Percentiles rank a stretch among this genome's conserved stretches.
These are phyloP conservation scores for Nephila pilipes DNA, from an alignment of 1,140 invertebrate genomes.

Conservation along the genomic window DNA sequence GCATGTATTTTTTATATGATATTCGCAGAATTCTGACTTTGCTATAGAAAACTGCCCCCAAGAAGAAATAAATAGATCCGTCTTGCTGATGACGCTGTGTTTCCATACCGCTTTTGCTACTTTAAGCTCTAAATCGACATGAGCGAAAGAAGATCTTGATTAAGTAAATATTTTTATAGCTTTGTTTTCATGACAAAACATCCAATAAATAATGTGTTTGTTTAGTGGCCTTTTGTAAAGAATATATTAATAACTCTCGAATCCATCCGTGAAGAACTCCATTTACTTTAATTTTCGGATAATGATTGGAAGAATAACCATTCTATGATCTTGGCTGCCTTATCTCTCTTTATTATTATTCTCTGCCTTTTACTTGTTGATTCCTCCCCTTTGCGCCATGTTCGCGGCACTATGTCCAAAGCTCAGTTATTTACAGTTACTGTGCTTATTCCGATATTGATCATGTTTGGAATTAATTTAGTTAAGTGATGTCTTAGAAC, in stretches of 20 bases:
- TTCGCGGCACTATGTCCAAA: background rate
- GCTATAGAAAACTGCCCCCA: too few relatives aligned
- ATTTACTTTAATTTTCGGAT: background rate
- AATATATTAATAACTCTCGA: too few relatives aligned
- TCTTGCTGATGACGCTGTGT: too few relatives aligned
- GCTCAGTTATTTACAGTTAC: background rate
- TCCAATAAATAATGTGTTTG: background rate
- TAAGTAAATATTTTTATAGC: too few relatives aligned
- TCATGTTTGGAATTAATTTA: slow-evolving; percentile 11
- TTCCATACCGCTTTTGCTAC: too few relatives aligned
- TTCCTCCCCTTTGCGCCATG: background rate
- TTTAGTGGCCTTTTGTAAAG: too few relatives aligned
- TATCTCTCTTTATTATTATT: background rate
- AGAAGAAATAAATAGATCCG: too few relatives aligned
- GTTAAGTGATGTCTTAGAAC: background rate
- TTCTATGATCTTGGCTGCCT: background rate
- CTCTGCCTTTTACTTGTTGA: background rate
- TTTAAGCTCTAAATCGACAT: too few relatives aligned
- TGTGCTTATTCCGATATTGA: background rate
- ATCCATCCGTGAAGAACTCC: background rate
- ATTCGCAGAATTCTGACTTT: too few relatives aligned
- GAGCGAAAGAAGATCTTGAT: too few relatives aligned
- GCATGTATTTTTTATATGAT: too few relatives aligned
- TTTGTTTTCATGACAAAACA: background rate
- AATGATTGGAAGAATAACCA: background rate